These are phyloP conservation scores for Troides aeacus DNA, from an alignment of 2,888 invertebrate species.

Conservation along the genomic window DNA sequence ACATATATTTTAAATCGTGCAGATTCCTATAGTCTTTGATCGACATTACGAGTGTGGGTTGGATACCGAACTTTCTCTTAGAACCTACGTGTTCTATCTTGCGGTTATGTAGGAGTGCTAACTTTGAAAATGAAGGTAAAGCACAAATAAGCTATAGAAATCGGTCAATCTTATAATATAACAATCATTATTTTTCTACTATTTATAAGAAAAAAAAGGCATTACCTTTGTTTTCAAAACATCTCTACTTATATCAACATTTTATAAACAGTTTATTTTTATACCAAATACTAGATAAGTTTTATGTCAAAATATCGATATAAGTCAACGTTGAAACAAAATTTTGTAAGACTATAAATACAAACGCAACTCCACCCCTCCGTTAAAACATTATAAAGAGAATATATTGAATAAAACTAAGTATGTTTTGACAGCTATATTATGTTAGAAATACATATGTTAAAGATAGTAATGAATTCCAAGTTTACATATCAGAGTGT, in stretches of 20 bases:
- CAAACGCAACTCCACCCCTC: too few species aligned
- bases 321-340: too few species aligned
- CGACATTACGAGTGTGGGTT: slow-evolving; percentile 32
- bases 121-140: slow-evolving; percentile 35
- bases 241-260: too few species aligned
- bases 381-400: not conserved
- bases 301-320: too few species aligned
- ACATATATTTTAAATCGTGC: not conserved
- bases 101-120: slow-evolving; percentile 24
- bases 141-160: not conserved
- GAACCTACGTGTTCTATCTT: slow-evolving; percentile 29
- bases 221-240: too few species aligned
- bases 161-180: too few species aligned
- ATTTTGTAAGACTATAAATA: too few species aligned
- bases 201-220: too few species aligned
- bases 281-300: too few species aligned
- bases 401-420: not conserved
- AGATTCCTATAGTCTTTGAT: slow-evolving; percentile 28
- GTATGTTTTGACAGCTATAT: slow-evolving; percentile 23
- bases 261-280: too few species aligned
- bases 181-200: too few species aligned
- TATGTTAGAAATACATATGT: slow-evolving; percentile 28
- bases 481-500: slow-evolving; percentile 28
- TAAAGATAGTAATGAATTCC: slow-evolving; percentile 19
- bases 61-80: slow-evolving; percentile 29